These are phyloP conservation scores for Myiothlypis chrysogaster DNA, from an alignment of 2,797 vertebrate genomes.

Conservation along the genomic window DNA sequence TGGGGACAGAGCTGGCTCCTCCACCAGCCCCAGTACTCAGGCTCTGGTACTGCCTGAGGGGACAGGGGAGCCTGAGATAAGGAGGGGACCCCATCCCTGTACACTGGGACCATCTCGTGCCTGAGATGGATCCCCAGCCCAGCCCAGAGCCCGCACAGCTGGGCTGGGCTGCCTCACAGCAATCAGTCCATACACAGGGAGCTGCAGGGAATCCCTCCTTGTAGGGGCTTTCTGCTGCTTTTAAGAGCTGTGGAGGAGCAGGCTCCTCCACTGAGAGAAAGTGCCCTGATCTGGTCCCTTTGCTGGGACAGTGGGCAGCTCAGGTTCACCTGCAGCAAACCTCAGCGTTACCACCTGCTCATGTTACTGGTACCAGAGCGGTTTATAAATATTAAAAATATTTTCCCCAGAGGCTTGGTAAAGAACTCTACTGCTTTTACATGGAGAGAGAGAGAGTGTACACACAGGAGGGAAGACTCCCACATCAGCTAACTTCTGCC, in stretches of 20 bases:
- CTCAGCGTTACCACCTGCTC: not conserved
- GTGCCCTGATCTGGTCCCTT: not conserved
- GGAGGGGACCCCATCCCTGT: accelerated
- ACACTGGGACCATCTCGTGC: not conserved
- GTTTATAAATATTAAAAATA: slow-evolving; percentile 70
- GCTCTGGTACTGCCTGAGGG: not conserved
- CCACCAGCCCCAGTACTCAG: not conserved
- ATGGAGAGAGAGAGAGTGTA: not conserved
- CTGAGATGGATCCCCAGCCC: not conserved
- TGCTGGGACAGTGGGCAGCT: not conserved
- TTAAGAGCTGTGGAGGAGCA: not conserved
- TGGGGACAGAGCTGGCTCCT: not conserved
- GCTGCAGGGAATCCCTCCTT: not conserved
- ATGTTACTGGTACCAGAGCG: not conserved
- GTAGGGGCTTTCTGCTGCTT: not conserved
- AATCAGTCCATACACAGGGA: accelerated
- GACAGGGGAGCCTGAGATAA: not conserved
- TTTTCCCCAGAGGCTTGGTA: slow-evolving; percentile 52
- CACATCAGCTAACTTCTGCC: slow-evolving; percentile 25
- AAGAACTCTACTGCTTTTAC: slow-evolving; percentile 13
- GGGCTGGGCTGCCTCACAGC: accelerated
- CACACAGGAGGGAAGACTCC: not conserved
- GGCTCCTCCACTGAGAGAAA: not conserved
- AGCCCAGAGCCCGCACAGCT: not conserved
- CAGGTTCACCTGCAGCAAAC: not conserved